Evolutionary conservation across 2,888 invertebrate genomes (phyloP).

Genomic region (Nasonia oneida): DNA sequence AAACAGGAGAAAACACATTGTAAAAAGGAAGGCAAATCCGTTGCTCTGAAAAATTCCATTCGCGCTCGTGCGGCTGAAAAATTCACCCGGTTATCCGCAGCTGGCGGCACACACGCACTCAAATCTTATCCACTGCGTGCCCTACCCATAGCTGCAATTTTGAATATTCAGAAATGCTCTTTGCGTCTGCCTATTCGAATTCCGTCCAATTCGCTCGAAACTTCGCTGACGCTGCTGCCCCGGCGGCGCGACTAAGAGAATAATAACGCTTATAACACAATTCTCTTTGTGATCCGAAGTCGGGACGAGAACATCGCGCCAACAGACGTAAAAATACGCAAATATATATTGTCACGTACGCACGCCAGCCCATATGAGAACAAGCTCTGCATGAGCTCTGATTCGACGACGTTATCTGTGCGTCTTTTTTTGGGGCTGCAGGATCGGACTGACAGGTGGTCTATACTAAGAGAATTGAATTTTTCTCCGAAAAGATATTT

Average conservation of each 20-base stretch:
- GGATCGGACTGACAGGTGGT: no score
- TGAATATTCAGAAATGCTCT: conserved; percentile 51
- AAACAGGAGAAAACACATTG: neutral
- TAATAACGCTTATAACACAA: neutral
- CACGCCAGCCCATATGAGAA: no score
- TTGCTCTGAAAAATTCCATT: neutral
- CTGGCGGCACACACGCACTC: neutral
- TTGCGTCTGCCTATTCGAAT: neutral
- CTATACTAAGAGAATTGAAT: no score
- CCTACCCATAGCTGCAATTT: neutral
- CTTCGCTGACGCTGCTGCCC: no score
- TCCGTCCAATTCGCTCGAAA: neutral
- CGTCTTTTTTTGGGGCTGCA: no score
- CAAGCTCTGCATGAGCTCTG: no score
- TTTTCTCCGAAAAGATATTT: no score
- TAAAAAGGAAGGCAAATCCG: neutral
- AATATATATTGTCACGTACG: no score
- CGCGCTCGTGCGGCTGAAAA: neutral
- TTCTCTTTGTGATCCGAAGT: neutral
- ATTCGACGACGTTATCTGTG: no score
- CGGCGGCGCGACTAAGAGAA: conserved; percentile 13
- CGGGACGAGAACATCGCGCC: neutral
- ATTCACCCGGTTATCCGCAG: neutral
- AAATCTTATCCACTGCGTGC: conserved; percentile 18
- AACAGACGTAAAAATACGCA: no score